Percentiles rank a stretch among this genome's conserved stretches.
Conservation (phyloP, 2,888 invertebrate genomes). For the Tetanocera ferruginea region DNA sequence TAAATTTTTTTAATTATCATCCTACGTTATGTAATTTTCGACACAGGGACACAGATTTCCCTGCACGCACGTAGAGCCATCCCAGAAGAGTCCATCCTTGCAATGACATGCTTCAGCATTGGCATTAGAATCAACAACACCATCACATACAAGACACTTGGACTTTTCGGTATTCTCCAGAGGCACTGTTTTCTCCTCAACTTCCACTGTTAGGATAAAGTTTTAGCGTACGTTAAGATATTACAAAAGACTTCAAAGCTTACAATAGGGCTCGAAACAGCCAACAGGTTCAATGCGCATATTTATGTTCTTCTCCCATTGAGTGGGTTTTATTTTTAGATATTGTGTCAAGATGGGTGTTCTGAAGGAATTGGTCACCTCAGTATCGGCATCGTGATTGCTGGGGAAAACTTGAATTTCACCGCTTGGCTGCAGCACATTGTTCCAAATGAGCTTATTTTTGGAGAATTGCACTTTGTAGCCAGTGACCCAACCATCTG, state of each 20-base stretch:
- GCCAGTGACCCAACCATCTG: conserved; percentile 80
- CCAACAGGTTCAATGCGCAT: conserved; percentile 83
- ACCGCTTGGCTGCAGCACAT: conserved; percentile 73
- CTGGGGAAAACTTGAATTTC: conserved; percentile 77
- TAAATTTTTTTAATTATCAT: not conserved
- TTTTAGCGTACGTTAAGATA: not conserved
- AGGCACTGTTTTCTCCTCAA: not conserved
- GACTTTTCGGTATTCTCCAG: conserved; percentile 44
- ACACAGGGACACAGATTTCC: conserved; percentile 84
- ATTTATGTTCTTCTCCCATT: conserved; percentile 82
- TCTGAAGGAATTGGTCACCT: conserved; percentile 77
- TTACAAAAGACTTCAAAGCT: conserved; percentile 55
- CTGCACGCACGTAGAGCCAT: conserved; percentile 81
- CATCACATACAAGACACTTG: conserved; percentile 73
- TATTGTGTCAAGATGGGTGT: conserved; percentile 81
- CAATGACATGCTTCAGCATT: conserved; percentile 72
- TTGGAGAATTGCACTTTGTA: conserved; percentile 82
- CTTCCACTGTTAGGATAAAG: not conserved
- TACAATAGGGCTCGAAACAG: conserved; percentile 81
- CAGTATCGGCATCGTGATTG: conserved; percentile 78
- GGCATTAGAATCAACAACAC: conserved; percentile 46
- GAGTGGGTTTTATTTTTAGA: conserved; percentile 78
- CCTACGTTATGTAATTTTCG: conserved; percentile 76
- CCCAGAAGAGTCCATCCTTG: conserved; percentile 75
- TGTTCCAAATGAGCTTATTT: conserved; percentile 80